Base-by-base conservation (phyloP, 2,113 vertebrate species). In the Corythoichthys intestinalis region DNA sequence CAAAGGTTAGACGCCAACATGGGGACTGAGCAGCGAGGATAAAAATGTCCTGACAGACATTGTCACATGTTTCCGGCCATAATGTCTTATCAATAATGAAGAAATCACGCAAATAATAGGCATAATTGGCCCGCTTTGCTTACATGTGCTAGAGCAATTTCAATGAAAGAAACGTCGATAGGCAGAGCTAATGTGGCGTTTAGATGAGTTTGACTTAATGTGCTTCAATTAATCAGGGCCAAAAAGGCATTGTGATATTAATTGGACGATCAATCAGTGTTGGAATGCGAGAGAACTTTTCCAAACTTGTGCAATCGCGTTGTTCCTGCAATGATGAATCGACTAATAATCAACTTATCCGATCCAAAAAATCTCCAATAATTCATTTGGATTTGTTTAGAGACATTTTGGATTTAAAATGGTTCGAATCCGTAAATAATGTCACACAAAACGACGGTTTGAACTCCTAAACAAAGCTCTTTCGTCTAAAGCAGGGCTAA, bases 11-110 rank as follows among this genome's bases (percentile, higher is more conserved):
- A 70, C 0, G 34, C 57, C 78, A 76, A 84, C 69, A 66, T 60
- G 61, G 72, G 73, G 80, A 82, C 78, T 78, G 48, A 14, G 49
- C 66, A 77, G 78, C 59, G 75, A 63, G 53, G 72, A 71, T 70
- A 66, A 38, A 66, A 79, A 80, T 67, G 73, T 79, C 82, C 67
- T 49, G 72, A 79, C 83, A 84, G 69, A 65, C n/a, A 28, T 28
- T 28, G 20, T 28, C 20, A 28, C 20, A 65, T 67, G 53, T 46
- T 20, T 67, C 37, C 64, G 20, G 68, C 57, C 46, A 50, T 20
- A 12, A 66, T 57, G 47, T 17, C 66, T 68, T 1, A 20, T 74
- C 35, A 0, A 34, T 52, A 76, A 75, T 79, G 58, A 74, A 70
- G 74, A 79, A 13, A 68, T 78, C 73, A 9, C 74, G 73, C 17